Evolutionary conservation across 2,888 invertebrate genomes (phyloP).

Genomic region (Altica lythri): DNA sequence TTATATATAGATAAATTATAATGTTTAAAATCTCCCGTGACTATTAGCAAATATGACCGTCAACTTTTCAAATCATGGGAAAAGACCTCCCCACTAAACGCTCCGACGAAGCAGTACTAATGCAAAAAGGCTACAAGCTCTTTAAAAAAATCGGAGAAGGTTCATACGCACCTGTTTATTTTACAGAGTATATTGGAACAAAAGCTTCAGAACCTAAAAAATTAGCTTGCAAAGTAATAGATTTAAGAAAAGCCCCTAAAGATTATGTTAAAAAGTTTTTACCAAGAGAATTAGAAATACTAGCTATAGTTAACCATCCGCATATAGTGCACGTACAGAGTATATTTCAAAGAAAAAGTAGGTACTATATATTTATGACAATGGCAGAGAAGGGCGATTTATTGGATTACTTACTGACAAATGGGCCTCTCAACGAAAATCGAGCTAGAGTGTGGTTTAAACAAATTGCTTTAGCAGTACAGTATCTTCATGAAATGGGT

Average conservation of each 20-base stretch:
- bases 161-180: slow-evolving; percentile 73
- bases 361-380: slow-evolving; percentile 78
- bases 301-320: slow-evolving; percentile 76
- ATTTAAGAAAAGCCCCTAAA: slow-evolving; percentile 71
- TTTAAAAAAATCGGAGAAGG: slow-evolving; percentile 73
- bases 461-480: slow-evolving; percentile 69
- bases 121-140: slow-evolving; percentile 67
- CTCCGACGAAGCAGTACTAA: slow-evolving; percentile 68
- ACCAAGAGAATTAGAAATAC: slow-evolving; percentile 78
- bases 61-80: slow-evolving; percentile 44
- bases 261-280: slow-evolving; percentile 82
- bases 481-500: slow-evolving; percentile 74
- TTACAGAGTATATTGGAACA: slow-evolving; percentile 46
- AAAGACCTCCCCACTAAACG: slow-evolving; percentile 51
- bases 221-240: slow-evolving; percentile 75
- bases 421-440: slow-evolving; percentile 69
- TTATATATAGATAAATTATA: no score
- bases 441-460: slow-evolving; percentile 73
- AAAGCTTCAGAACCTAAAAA: slow-evolving; percentile 42
- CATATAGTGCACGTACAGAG: slow-evolving; percentile 78
- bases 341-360: slow-evolving; percentile 70
- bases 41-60: slow-evolving; percentile 19
- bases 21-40: no score
- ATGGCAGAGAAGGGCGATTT: slow-evolving; percentile 80
- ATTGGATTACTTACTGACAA: slow-evolving; percentile 71